Evolutionary conservation across 37 sponge, comb jelly and placozoan species (phyloP).

Genomic region (Corticium candelabrum): DNA sequence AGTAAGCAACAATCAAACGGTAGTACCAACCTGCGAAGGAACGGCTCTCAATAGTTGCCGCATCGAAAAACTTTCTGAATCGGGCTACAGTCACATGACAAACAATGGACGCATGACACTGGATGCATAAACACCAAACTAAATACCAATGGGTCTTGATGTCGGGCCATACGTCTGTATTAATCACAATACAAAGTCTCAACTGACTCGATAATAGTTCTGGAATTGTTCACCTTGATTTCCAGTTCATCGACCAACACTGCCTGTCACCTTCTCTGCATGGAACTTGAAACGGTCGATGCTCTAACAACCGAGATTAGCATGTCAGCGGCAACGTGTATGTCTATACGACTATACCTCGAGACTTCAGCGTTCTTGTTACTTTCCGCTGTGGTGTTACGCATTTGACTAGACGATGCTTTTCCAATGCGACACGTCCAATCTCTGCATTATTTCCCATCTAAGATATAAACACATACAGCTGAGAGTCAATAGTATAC

Average conservation of each 20-base stretch:
- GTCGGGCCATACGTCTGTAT: too few relatives aligned
- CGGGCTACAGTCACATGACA: too few relatives aligned
- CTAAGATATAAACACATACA: too few relatives aligned
- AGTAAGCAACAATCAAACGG: too few relatives aligned
- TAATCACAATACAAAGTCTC: too few relatives aligned
- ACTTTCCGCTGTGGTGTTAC: slow-evolving; percentile 67
- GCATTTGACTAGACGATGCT: slow-evolving; percentile 43
- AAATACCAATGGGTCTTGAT: too few relatives aligned
- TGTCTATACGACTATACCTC: background rate
- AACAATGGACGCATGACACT: too few relatives aligned
- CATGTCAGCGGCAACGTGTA: too few relatives aligned
- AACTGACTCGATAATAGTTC: too few relatives aligned
- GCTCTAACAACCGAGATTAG: too few relatives aligned
- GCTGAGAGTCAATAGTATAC: too few relatives aligned
- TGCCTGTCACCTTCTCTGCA: background rate
- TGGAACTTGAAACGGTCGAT: background rate
- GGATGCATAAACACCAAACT: too few relatives aligned
- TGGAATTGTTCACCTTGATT: background rate
- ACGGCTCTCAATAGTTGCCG: background rate
- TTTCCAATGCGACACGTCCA: slow-evolving; percentile 23
- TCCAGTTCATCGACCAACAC: background rate
- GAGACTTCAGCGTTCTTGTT: slow-evolving; percentile 19
- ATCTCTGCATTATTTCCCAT: background rate
- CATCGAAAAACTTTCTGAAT: background rate
- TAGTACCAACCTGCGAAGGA: background rate